Percentiles rank a stretch among this genome's conserved stretches.
Conservation (phyloP, 2,888 invertebrate genomes). For the Xanthorhoe spadicearia region DNA sequence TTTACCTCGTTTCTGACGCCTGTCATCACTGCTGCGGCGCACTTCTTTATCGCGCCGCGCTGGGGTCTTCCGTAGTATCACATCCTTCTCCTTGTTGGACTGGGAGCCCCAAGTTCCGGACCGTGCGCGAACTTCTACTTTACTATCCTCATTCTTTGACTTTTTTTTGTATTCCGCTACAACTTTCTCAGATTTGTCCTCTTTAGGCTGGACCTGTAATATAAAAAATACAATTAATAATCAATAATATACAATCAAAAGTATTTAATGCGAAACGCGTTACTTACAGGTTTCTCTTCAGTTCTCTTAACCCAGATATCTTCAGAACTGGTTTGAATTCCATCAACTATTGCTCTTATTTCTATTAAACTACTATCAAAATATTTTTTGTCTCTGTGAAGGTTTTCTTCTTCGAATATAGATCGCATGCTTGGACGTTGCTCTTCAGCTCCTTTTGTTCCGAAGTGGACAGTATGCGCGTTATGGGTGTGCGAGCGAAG, state of each 20-base stretch:
- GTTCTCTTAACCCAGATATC: constrained; percentile 89
- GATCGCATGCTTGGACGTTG: constrained; percentile 86
- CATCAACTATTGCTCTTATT: constrained; percentile 90
- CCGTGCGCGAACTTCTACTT: constrained; percentile 75
- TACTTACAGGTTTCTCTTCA: constrained; percentile 85
- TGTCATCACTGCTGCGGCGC: constrained; percentile 67
- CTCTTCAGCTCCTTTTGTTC: constrained; percentile 84
- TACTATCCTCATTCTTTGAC: constrained; percentile 36
- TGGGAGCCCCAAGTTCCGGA: constrained; percentile 87
- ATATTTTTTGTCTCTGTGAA: constrained; percentile 91
- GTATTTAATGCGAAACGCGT: neutral
- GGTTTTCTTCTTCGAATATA: constrained; percentile 84
- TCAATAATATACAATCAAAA: neutral
- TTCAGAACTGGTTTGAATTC: constrained; percentile 85
- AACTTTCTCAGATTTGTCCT: constrained; percentile 26
- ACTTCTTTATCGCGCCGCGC: constrained; percentile 63
- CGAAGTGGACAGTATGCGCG: constrained; percentile 89
- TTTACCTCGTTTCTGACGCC: constrained; percentile 74
- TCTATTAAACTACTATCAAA: constrained; percentile 93
- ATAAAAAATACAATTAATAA: constrained; percentile 3
- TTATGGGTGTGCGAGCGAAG: constrained; percentile 80
- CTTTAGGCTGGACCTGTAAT: constrained; percentile 51
- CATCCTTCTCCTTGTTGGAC: constrained; percentile 59
- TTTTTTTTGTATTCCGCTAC: constrained; percentile 31
- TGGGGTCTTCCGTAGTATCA: constrained; percentile 50